Evolutionary conservation across 1,140 invertebrate genomes (phyloP).

Genomic region (Samia ricini): DNA sequence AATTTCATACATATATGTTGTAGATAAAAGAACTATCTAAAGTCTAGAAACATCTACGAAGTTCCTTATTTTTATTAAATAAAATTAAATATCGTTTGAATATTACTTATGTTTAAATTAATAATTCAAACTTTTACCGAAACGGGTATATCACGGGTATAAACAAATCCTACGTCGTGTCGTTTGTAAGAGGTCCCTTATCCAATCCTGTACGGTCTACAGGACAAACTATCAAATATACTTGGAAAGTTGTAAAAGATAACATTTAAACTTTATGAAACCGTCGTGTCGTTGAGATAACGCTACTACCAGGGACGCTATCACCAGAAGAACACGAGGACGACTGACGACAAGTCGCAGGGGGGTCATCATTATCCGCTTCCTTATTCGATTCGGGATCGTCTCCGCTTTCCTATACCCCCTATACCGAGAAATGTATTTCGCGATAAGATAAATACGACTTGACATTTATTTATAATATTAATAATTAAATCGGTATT

Average conservation of each 20-base stretch:
- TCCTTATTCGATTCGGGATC: slow-evolving; percentile 27
- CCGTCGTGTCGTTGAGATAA: slow-evolving; percentile 21
- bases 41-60: too few species aligned
- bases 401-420: slow-evolving; percentile 16
- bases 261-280: slow-evolving; percentile 24
- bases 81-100: too few species aligned
- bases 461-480: not conserved
- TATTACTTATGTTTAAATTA: too few species aligned
- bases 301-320: slow-evolving; percentile 13
- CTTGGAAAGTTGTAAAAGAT: slow-evolving; percentile 19
- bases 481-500: not conserved
- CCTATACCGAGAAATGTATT: slow-evolving; percentile 10
- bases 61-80: too few species aligned
- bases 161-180: not conserved
- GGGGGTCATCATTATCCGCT: slow-evolving; percentile 29
- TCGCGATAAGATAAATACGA: slow-evolving; percentile 14
- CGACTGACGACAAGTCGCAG: slow-evolving; percentile 15
- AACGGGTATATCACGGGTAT: not conserved
- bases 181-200: slow-evolving; percentile 9
- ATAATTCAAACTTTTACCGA: not conserved
- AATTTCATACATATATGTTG: too few species aligned
- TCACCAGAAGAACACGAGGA: slow-evolving; percentile 13
- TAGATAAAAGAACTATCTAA: too few species aligned
- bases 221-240: slow-evolving; percentile 24
- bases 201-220: slow-evolving; percentile 12